Evolutionary conservation across 2,113 vertebrate genomes (phyloP).

Genomic region (Oophaga pumilio): DNA sequence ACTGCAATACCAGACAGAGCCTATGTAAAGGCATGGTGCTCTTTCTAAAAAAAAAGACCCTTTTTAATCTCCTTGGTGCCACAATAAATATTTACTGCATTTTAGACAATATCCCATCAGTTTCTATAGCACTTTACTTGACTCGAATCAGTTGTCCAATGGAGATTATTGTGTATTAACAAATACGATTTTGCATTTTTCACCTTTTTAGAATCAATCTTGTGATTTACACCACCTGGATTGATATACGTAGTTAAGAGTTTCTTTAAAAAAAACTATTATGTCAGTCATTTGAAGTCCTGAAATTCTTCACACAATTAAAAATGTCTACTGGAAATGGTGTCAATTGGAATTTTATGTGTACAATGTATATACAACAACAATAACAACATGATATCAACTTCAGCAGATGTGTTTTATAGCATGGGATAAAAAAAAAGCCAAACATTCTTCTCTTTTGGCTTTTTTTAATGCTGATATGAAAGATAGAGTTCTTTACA

Average conservation of each 20-base stretch:
- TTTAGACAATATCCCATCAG: not conserved
- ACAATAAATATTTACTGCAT: not conserved
- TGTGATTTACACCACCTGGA: conserved; percentile 19
- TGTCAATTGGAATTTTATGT: not conserved
- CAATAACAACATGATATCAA: not conserved
- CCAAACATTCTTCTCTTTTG: not conserved
- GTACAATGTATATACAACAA: not conserved
- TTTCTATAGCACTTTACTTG: not conserved
- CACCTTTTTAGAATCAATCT: conserved; percentile 29
- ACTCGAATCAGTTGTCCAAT: conserved; percentile 38
- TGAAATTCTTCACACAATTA: conserved; percentile 46
- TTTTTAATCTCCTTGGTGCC: not conserved
- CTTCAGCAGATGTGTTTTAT: not conserved
- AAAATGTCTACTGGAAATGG: conserved; percentile 33
- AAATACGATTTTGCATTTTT: conserved; percentile 30
- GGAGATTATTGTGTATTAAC: conserved; percentile 55
- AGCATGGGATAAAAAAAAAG: not conserved
- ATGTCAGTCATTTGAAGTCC: conserved; percentile 5
- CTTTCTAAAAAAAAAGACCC: not conserved
- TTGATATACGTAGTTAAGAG: not conserved
- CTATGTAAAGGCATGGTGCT: not conserved
- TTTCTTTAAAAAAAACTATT: conserved; percentile 33
- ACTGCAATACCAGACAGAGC: not conserved
- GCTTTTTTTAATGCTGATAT: too few species aligned
- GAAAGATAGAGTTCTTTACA: too few species aligned